Base-by-base conservation (phyloP, 2,888 invertebrate genomes). In the Dasysyrphus albostriatus region DNA sequence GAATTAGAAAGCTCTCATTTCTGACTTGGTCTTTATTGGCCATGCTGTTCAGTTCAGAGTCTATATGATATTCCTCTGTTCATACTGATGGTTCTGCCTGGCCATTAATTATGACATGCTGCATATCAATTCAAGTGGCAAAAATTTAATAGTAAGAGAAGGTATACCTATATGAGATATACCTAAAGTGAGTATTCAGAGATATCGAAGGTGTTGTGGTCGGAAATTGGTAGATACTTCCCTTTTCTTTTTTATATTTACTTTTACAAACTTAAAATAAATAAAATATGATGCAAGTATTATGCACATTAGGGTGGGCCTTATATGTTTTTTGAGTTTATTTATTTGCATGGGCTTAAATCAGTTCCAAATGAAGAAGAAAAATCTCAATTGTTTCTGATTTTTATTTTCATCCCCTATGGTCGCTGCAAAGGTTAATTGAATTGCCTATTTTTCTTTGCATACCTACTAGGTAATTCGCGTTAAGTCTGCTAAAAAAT, bases 1-100 rank as follows among this genome's bases (percentile, higher is more conserved):
- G 39, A 65, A 82, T 77, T 82, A 72, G 63, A 82, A 77, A 82
- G 77, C 63, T 77, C 63, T 77, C 77, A 81, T 54, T 81, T 70
- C 29, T 39, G 29, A 42, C 34, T 54, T 63, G 6, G 44, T 54
- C n/a, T 39, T 39, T 39, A 24, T 12, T n/a, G 34, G 12, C 14
- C 39, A 2, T n/a, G 1, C n/a, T 14, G 24, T 44, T 44, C 2
- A 44, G 6, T 44, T 7, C n/a, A 44, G 42, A 1, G 1, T 6
- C 12, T 12, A 42, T 5, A 14, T 10, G 5, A 39, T 5, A 37
- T 37, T 37, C 37, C 37, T n/a, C n/a, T 0, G 24, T 12, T 24
- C 51, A 24, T 5, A 7, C 51, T 54, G 51, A 5, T 24, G 51
- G 47, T 9, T 5, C 49, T 42, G 19, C 19, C 2, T 24, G 19